Evolutionary conservation across 2,888 invertebrate species (phyloP).

Genomic region (Habroteleia sp.): DNA sequence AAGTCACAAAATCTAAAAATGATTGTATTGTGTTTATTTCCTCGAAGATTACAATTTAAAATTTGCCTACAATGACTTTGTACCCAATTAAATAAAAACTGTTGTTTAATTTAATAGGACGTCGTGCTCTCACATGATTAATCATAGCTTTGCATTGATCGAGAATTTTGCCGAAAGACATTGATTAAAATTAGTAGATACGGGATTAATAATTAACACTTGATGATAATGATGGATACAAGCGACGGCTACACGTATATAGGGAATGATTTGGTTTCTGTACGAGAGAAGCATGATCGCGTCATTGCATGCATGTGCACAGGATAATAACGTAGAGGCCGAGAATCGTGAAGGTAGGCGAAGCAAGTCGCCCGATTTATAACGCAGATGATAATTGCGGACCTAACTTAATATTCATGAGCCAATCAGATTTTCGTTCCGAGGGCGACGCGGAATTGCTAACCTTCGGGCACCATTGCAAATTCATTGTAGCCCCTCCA

Average conservation of each 20-base stretch:
- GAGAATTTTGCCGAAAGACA: conserved; percentile 73
- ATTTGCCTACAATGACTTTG: too few relatives aligned
- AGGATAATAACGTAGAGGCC: conserved; percentile 65
- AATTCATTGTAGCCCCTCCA: conserved; percentile 70
- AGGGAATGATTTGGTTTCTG: conserved; percentile 44
- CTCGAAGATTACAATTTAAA: too few relatives aligned
- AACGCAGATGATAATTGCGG: conserved; percentile 81
- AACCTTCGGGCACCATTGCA: conserved; percentile 70
- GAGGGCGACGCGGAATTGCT: conserved; percentile 74
- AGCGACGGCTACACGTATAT: conserved; percentile 36
- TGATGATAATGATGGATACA: conserved; percentile 74
- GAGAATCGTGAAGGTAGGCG: conserved; percentile 69
- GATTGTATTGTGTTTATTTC: too few relatives aligned
- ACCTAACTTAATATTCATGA: conserved; percentile 81
- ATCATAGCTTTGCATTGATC: conserved; percentile 47
- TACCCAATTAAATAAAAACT: conserved; percentile 12
- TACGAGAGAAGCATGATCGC: conserved; percentile 58
- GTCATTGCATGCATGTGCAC: conserved; percentile 63
- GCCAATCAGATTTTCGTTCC: conserved; percentile 80
- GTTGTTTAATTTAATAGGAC: conserved; percentile 30
- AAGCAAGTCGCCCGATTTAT: conserved; percentile 79
- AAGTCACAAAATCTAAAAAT: too few relatives aligned
- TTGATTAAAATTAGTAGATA: conserved; percentile 80
- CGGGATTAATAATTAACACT: conserved; percentile 80
- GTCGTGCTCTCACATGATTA: conserved; percentile 32